These are phyloP conservation scores for Erpetoichthys calabaricus DNA, from an alignment of 2,797 vertebrate genomes.

Conservation along the genomic window DNA sequence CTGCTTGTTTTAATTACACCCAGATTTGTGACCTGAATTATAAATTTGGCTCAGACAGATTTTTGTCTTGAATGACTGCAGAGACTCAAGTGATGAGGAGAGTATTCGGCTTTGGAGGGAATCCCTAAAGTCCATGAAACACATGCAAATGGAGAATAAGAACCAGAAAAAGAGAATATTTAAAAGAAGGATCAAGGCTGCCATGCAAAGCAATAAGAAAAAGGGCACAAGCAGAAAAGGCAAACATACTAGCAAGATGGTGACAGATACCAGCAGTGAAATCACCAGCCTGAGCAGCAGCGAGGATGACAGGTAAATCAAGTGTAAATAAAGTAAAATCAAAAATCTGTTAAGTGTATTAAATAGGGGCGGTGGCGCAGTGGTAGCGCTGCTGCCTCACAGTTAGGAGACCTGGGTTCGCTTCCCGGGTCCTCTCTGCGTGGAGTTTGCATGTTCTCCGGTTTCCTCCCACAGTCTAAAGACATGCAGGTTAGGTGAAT, in stretches of 20 bases:
- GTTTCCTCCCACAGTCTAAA: too few relatives aligned
- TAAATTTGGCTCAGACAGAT: not conserved
- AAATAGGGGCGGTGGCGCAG: too few relatives aligned
- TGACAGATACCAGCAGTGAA: constrained; percentile 7
- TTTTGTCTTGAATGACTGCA: constrained; percentile 18
- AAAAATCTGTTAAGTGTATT: too few relatives aligned
- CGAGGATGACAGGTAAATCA: too few relatives aligned
- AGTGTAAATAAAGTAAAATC: too few relatives aligned
- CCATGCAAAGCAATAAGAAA: not conserved
- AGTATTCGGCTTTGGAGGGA: constrained; percentile 23
- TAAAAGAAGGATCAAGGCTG: constrained; percentile 14
- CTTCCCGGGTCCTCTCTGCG: too few relatives aligned
- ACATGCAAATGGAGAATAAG: constrained; percentile 7
- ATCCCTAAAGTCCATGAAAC: not conserved
- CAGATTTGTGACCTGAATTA: not conserved
- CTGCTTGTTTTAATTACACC: too few relatives aligned
- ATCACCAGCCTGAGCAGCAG: constrained; percentile 7
- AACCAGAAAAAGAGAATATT: constrained; percentile 7
- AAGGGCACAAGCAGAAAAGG: not conserved
- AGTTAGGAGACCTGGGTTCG: too few relatives aligned
- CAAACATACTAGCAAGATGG: not conserved
- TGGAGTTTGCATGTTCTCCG: too few relatives aligned
- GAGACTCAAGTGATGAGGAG: constrained; percentile 65
- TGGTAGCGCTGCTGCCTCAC: too few relatives aligned
- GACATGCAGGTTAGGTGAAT: too few relatives aligned